Percentiles rank a stretch among this genome's conserved stretches.
Conservation (phyloP, 2,113 vertebrate species). For the Megatriorchis doriae region DNA sequence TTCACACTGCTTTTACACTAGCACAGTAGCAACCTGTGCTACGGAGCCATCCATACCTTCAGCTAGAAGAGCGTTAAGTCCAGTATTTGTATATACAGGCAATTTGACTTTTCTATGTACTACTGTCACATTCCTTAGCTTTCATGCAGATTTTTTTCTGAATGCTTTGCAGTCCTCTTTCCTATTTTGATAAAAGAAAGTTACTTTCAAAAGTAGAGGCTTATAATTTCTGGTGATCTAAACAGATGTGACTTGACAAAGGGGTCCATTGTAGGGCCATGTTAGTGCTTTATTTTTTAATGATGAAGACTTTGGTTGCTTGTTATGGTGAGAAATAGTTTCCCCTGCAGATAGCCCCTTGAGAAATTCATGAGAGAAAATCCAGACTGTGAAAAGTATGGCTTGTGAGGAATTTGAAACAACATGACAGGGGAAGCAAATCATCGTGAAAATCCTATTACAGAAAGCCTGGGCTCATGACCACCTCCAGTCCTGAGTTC, state of each 20-base stretch:
- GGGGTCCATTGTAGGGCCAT: constrained; percentile 19
- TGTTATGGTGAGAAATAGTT: constrained; percentile 64
- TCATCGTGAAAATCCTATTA: not conserved
- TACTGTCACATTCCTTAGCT: not conserved
- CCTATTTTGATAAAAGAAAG: constrained; percentile 31
- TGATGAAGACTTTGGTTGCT: constrained; percentile 56
- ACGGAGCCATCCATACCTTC: rapidly evolving
- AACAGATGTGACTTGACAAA: constrained; percentile 63
- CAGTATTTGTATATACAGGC: not conserved
- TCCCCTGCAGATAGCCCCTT: constrained; percentile 53
- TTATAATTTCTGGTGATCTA: constrained; percentile 48
- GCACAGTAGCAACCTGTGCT: not conserved
- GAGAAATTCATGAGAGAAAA: constrained; percentile 62
- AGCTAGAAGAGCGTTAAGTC: not conserved
- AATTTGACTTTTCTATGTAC: not conserved
- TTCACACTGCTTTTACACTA: not conserved
- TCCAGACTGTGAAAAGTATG: constrained; percentile 63
- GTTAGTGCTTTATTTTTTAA: constrained; percentile 44
- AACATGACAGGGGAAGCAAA: constrained; percentile 42
- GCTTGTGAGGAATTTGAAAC: constrained; percentile 59
- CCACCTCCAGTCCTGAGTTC: not conserved
- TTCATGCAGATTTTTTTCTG: not conserved
- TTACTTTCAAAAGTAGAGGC: constrained; percentile 28
- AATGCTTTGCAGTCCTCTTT: not conserved
- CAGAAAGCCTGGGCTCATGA: not conserved